Evolutionary conservation across 1,140 invertebrate genomes (phyloP).

Genomic region (Magallana angulata): DNA sequence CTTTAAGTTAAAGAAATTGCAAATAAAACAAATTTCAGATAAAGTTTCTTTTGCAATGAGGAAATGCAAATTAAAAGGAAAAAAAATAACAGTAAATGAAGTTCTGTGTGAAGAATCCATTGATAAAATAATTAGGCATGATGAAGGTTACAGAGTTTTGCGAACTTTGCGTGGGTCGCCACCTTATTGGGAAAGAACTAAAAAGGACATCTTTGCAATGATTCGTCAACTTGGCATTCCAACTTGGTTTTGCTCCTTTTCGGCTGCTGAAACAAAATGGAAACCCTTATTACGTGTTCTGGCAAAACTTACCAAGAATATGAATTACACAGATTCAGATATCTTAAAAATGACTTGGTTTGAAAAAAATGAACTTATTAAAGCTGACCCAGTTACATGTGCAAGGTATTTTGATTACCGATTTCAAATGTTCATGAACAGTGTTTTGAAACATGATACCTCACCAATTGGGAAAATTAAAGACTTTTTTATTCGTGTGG

Average conservation of each 20-base stretch:
- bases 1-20: slow-evolving; percentile 52
- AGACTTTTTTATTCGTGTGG: slow-evolving; percentile 35
- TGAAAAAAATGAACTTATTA: slow-evolving; percentile 28
- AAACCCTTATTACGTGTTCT: slow-evolving; percentile 24
- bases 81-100: slow-evolving; percentile 46
- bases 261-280: slow-evolving; percentile 60
- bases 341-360: slow-evolving; percentile 22
- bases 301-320: neutral
- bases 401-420: slow-evolving; percentile 30
- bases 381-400: slow-evolving; percentile 51
- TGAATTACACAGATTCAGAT: slow-evolving; percentile 14
- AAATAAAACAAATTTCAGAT: slow-evolving; percentile 46
- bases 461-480: slow-evolving; percentile 1
- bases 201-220: slow-evolving; percentile 66
- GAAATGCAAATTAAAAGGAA: slow-evolving; percentile 39
- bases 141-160: slow-evolving; percentile 61
- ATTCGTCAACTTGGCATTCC: slow-evolving; percentile 61
- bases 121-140: slow-evolving; percentile 45
- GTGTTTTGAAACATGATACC: slow-evolving; percentile 45
- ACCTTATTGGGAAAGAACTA: slow-evolving; percentile 53
- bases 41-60: slow-evolving; percentile 45
- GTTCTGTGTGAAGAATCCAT: neutral
- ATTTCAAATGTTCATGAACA: slow-evolving; percentile 14
- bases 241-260: slow-evolving; percentile 53
- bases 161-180: slow-evolving; percentile 54